A percentile compares a stretch with the other conserved stretches of the same genome.
These are phyloP conservation scores for Trachymyrmex septentrionalis DNA, from an alignment of 1,140 invertebrate species.

Conservation along the genomic window DNA sequence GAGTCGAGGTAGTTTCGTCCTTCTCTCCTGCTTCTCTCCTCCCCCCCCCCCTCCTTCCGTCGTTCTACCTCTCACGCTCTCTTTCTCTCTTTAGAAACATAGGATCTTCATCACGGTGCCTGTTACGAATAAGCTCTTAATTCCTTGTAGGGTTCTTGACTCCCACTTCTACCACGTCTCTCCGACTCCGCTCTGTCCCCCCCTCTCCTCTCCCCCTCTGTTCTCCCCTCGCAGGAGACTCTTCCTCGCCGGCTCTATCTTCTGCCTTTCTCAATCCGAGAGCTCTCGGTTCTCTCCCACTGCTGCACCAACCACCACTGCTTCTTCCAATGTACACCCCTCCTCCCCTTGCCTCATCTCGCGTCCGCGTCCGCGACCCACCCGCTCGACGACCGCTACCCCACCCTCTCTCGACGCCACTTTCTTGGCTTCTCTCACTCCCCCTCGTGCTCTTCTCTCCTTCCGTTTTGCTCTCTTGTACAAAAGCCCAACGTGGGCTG, in stretches of 20 bases:
- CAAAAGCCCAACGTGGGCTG: constrained; percentile 73
- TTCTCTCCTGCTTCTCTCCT: constrained; percentile 19
- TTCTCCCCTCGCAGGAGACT: neutral
- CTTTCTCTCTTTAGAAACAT: constrained; percentile 71
- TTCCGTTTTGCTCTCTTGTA: constrained; percentile 76
- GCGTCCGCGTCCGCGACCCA: constrained; percentile 43
- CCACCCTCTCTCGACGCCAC: constrained; percentile 64
- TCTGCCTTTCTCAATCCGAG: constrained; percentile 65
- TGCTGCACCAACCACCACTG: constrained; percentile 45
- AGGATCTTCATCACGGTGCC: constrained; percentile 84
- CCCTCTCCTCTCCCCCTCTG: neutral
- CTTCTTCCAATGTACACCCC: constrained; percentile 55
- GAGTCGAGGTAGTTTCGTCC: constrained; percentile 66
- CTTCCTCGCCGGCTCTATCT: constrained; percentile 29
- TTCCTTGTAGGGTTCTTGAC: constrained; percentile 84
- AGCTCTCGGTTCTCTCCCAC: constrained; percentile 64
- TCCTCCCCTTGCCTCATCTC: constrained; percentile 4
- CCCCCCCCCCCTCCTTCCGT: constrained; percentile 47
- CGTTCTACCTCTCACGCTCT: constrained; percentile 20
- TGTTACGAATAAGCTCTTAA: constrained; percentile 85
- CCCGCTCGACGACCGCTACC: constrained; percentile 70
- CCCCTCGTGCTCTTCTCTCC: constrained; percentile 61
- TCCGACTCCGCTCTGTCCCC: constrained; percentile 42
- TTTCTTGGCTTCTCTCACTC: constrained; percentile 73
- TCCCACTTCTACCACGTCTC: constrained; percentile 77